These are phyloP conservation scores for Antedon mediterranea DNA, from an alignment of 53 echinoderm and acorn worm genomes.

Conservation along the genomic window DNA sequence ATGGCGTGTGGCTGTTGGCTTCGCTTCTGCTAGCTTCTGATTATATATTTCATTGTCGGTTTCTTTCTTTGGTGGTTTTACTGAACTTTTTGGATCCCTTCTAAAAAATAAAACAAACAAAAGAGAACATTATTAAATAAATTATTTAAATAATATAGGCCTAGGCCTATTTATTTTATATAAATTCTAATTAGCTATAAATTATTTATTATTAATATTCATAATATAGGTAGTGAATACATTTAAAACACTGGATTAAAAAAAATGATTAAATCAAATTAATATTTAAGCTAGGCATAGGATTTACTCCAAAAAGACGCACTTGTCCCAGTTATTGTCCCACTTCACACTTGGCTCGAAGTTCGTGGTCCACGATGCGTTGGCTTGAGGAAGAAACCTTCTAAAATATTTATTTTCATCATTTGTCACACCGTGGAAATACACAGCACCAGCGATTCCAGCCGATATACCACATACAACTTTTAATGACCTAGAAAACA, in stretches of 20 bases:
- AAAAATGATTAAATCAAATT: neutral
- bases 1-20: constrained; percentile 80
- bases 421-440: constrained; percentile 12
- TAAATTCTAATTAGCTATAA: too few species aligned
- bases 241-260: too few species aligned
- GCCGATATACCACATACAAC: constrained; percentile 44
- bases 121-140: too few species aligned
- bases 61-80: constrained; percentile 29
- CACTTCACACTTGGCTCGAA: constrained; percentile 50
- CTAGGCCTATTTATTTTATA: too few species aligned
- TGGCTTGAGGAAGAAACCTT: constrained; percentile 21
- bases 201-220: too few species aligned
- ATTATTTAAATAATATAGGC: too few species aligned
- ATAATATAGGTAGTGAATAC: too few species aligned
- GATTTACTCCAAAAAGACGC: neutral
- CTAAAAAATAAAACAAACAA: constrained; percentile 18
- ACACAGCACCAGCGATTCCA: constrained; percentile 33
- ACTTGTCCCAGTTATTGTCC: constrained; percentile 95
- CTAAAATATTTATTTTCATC: neutral
- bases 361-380: constrained; percentile 48
- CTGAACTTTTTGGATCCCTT: constrained; percentile 61
- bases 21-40: constrained; percentile 20
- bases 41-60: constrained; percentile 16
- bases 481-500: constrained; percentile 16
- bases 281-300: neutral